phyloP scores from a whole-genome alignment of 2,888 invertebrate species.

The Chaetogeoica ovagalla region DNA sequence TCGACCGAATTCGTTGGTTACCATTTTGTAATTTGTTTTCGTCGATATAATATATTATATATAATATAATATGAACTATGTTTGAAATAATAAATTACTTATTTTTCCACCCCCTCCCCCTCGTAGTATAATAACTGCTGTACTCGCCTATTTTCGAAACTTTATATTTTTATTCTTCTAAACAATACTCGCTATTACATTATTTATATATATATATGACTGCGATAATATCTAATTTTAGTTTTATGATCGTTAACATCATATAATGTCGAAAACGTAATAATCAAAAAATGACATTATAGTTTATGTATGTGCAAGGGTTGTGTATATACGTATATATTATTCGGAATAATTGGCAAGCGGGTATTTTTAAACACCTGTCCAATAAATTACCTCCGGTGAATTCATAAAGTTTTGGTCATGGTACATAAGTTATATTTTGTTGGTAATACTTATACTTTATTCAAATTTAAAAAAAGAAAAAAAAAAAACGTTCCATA shows the following conservation, averaged over 20 bases:
- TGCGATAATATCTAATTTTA: constrained; percentile 4
- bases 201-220: constrained; percentile 16
- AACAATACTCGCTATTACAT: neutral
- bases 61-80: too few relatives aligned
- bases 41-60: neutral
- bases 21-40: neutral
- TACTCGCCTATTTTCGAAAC: neutral
- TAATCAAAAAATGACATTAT: constrained; percentile 7
- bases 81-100: neutral
- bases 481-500: neutral
- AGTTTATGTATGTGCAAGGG: neutral
- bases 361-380: constrained; percentile 28
- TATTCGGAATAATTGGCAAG: constrained; percentile 17
- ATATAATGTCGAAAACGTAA: constrained; percentile 19
- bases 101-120: neutral
- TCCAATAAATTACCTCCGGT: constrained; percentile 29
- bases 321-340: constrained; percentile 9
- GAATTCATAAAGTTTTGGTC: constrained; percentile 35
- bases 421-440: constrained; percentile 37
- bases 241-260: constrained; percentile 15
- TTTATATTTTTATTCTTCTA: neutral
- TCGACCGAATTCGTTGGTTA: neutral
- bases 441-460: constrained; percentile 29
- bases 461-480: neutral
- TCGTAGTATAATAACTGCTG: neutral